Evolutionary conservation across 2,888 invertebrate genomes (phyloP).

Genomic region (Miltochrista miniata): DNA sequence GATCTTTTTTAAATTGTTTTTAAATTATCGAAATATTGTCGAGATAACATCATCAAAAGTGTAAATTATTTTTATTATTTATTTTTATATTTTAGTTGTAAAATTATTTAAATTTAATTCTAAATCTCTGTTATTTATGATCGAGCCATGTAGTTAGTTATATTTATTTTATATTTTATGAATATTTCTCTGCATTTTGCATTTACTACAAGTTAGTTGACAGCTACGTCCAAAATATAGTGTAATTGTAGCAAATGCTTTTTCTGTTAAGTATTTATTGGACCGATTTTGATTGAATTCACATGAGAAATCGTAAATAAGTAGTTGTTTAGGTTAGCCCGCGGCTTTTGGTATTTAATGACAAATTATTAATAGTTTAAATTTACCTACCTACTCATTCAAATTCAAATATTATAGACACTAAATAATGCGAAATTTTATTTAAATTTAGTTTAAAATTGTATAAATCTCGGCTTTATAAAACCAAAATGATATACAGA

Average conservation of each 20-base stretch:
- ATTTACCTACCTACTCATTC: no score
- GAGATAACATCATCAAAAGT: not conserved
- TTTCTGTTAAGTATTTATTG: conserved; percentile 20
- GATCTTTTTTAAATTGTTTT: not conserved
- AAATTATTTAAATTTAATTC: conserved; percentile 1
- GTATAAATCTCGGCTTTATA: no score
- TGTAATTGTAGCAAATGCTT: conserved; percentile 36
- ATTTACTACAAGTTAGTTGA: conserved; percentile 39
- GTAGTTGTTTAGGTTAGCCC: no score
- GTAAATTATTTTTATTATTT: not conserved
- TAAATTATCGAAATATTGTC: not conserved
- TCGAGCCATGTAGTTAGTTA: conserved; percentile 26
- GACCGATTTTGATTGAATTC: conserved; percentile 47
- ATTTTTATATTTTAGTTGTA: not conserved
- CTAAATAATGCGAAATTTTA: no score
- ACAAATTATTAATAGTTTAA: no score
- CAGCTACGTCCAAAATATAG: conserved; percentile 64
- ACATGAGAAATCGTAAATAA: conserved; percentile 13
- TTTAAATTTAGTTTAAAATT: no score
- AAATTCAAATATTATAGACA: no score
- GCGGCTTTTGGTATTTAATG: no score
- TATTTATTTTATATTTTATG: conserved; percentile 4
- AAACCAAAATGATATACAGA: no score
- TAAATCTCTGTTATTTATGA: conserved; percentile 3
- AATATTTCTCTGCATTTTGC: conserved; percentile 28